phyloP scores from a whole-genome alignment of 2,888 invertebrate species.

The Cyrtodaria siliqua region DNA sequence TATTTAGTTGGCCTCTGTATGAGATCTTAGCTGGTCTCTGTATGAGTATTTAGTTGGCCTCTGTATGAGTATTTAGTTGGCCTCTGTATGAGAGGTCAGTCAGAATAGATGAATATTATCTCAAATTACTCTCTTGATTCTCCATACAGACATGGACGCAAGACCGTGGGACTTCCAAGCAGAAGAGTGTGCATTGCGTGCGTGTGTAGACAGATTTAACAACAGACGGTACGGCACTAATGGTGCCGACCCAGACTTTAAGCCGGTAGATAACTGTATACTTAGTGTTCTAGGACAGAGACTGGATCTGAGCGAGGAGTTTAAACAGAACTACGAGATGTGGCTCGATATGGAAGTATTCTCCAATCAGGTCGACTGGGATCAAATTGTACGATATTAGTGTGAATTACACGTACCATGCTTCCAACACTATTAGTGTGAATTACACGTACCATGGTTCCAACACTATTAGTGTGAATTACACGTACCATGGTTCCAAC shows the following conservation, averaged over 20 bases:
- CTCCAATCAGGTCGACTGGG: conserved; percentile 90
- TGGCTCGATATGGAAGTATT: conserved; percentile 99
- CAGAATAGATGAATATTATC: too few species aligned
- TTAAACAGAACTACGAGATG: conserved; percentile 90
- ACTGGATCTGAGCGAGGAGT: conserved; percentile 94
- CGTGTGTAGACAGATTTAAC: conserved; percentile 98
- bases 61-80: too few species aligned
- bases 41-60: too few species aligned
- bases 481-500: not conserved
- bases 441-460: too few species aligned
- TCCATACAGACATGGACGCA: conserved; percentile 93
- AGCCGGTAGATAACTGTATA: conserved; percentile 92
- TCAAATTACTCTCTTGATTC: too few species aligned
- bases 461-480: conserved; percentile 8
- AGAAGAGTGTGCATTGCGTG: conserved; percentile 97
- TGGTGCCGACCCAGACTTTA: conserved; percentile 88
- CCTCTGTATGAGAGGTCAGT: too few species aligned
- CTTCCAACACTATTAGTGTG: conserved; percentile 13
- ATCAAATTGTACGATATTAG: conserved; percentile 79
- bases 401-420: not conserved
- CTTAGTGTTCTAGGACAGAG: conserved; percentile 92
- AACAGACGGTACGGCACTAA: conserved; percentile 93
- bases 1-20: too few species aligned
- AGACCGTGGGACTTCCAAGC: conserved; percentile 98
- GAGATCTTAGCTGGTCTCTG: too few species aligned